Base-by-base conservation (phyloP, 2,113 vertebrate genomes). In the Pelecanus crispus region DNA sequence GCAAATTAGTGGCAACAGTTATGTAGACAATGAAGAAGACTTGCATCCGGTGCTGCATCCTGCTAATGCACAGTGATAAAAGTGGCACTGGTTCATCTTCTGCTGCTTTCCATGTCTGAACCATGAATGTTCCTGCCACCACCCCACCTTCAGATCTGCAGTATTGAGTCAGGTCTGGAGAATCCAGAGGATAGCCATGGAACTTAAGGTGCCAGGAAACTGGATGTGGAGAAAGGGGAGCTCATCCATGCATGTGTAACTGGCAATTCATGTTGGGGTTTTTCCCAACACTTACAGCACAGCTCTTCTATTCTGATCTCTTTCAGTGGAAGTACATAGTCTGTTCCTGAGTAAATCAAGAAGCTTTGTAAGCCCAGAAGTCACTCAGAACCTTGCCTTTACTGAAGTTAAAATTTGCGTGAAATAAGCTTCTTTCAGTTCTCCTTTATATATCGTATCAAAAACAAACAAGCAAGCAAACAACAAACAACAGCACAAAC, bases 71-170 rank as follows among this genome's bases (percentile, higher is more conserved):
- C 25, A 28, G n/a, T 3, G 28, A 15, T 11, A 34, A 11, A 63
- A 67, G n/a, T 61, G 55, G 22, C 28, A 13, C 40, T 34, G 28
- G 4, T 47, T 49, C 28, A 36, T 29, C 74, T 77, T 5, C 16
- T 78, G 50, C 24, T 49, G 20, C 45, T 92, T 71, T 34, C 45
- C 28, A 4, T 1, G 0, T 18, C 68, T 67, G 26, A 89, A 18
- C 42, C 34, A 53, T n/a, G 31, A 68, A 29, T 6, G 11, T 16
- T 29, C 7, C 18, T 17, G 6, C 31, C 21, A 1, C 0, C 2
- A 2, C 1, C 0, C 2, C 6, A 10, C 2, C 7, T 38, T 47
- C 10, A 71, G 40, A 31, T 13, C 34, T 15, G 45, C 15, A 26
- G 55, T 50, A 32, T 1, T 58, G 59, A 34, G 25, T 25, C n/a